Base-by-base conservation (phyloP, 2,888 invertebrate genomes). In the Gymnosoma rotundatum region DNA sequence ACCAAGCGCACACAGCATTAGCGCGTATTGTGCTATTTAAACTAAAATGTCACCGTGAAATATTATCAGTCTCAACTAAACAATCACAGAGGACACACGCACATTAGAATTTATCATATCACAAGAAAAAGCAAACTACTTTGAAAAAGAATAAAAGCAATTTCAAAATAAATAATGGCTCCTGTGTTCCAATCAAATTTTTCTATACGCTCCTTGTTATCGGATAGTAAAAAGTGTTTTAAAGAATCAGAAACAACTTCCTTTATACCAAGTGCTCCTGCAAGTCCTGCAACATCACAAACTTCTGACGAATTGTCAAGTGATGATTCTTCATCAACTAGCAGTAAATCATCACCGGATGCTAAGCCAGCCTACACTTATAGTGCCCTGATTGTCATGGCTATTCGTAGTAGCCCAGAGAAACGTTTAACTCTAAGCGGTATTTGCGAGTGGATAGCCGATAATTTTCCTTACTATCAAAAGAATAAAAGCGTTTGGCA, bases 341-440 rank as follows among this genome's bases (percentile, higher is more conserved):
- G 76, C 56, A 76, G 73, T 48, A 79, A 54, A 32, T 72, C 80
- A 32, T 72, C 80, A 48, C 78, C 83, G 0, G 86, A 87, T 32
- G 85, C 76, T 87, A 99, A 99, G 90, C 99, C 99, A 0, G 96
- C 98, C 0, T 99, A 97, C 93, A 98, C 98, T 89, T 99, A 99
- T 94, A 99, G 99, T 93, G 98, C 99, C 0, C 94, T 99, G 61
- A 99, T 99, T 89, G 98, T 99, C 96, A 98, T 99, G 98, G 99
- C 99, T 2, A 98, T 99, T 70, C 94, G 98, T 50, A 96, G 96
- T 90, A 97, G 97, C 90, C 96, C 97, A 0, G 98, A 98, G 88
- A 97, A 97, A 90, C 93, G 98, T 21, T 94, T 98, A 32, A 98
- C 98, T 0, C 93, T 98, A 3, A 98, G 98, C 92, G 98, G 98